Conservation (phyloP, 2,888 invertebrate species). For the Hyposoter dolosus region DNA sequence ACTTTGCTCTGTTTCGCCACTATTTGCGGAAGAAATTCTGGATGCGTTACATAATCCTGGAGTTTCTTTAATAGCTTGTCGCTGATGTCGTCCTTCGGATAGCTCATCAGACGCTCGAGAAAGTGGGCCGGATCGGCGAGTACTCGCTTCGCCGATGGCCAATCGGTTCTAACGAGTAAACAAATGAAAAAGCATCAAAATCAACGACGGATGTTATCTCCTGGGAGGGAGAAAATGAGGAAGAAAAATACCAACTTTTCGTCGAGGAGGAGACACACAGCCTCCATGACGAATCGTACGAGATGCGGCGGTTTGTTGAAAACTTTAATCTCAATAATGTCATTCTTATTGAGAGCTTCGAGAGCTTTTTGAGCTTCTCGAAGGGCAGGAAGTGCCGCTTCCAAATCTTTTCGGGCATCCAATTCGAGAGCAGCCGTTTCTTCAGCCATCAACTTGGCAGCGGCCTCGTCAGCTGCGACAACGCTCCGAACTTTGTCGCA, state of each 20-base stretch:
- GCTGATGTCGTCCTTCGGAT: conserved; percentile 94
- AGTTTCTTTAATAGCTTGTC: conserved; percentile 92
- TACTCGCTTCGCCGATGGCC: conserved; percentile 93
- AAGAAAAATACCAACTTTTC: conserved; percentile 87
- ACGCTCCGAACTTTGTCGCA: conserved; percentile 93
- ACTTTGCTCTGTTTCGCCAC: conserved; percentile 95
- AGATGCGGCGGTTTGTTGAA: conserved; percentile 95
- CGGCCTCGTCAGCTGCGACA: conserved; percentile 93
- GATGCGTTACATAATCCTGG: conserved; percentile 93
- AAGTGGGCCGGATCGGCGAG: conserved; percentile 92
- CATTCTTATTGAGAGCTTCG: conserved; percentile 94
- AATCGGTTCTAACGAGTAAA: conserved; percentile 89
- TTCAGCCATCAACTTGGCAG: conserved; percentile 94
- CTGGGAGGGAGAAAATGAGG: neutral
- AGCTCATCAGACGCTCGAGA: conserved; percentile 92
- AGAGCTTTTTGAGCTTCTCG: conserved; percentile 94
- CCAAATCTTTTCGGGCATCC: conserved; percentile 93
- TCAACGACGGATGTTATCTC: no score
- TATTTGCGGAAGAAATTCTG: conserved; percentile 93
- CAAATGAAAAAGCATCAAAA: neutral
- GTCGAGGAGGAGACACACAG: conserved; percentile 93
- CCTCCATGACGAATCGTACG: conserved; percentile 96
- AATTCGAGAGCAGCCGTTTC: conserved; percentile 94
- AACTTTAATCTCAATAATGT: conserved; percentile 95
- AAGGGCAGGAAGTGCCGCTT: conserved; percentile 94